A percentile compares a stretch with the other conserved stretches of the same genome.
phyloP scores from a whole-genome alignment of 2,797 vertebrate species.

The Schizopygopsis pylzovi region DNA sequence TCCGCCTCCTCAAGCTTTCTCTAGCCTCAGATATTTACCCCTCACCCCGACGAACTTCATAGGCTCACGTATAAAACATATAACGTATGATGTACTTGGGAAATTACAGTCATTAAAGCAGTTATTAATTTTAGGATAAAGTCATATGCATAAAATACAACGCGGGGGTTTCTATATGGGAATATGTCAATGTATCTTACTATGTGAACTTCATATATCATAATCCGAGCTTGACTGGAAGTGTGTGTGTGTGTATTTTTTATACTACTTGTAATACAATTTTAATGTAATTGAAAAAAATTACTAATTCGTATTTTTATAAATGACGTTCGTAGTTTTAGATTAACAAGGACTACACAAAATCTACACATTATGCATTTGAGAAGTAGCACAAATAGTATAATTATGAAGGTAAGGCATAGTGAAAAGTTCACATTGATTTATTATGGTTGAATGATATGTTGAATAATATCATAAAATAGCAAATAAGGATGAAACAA shows the following conservation, averaged over 20 bases:
- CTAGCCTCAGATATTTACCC: conserved; percentile 4
- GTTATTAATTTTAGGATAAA: not conserved
- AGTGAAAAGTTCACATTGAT: not conserved
- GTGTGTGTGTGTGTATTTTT: not conserved
- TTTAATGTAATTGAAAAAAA: not conserved
- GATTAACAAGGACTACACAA: not conserved
- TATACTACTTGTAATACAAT: not conserved
- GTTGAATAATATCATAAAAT: not conserved
- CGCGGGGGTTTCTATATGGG: not conserved
- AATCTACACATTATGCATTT: not conserved
- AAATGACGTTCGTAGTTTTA: not conserved
- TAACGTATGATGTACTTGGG: not conserved
- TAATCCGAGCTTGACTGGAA: not conserved
- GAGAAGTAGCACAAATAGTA: not conserved
- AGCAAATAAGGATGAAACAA: not conserved
- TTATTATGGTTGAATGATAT: not conserved
- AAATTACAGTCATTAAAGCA: not conserved
- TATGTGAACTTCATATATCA: not conserved
- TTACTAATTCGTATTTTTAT: not conserved
- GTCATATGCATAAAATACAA: not conserved
- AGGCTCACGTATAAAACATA: not conserved
- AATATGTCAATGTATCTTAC: not conserved
- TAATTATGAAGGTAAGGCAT: not conserved
- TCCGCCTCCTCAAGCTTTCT: conserved; percentile 36
- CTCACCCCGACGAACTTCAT: not conserved